Percentiles rank a stretch among this genome's conserved stretches.
Evolutionary conservation across 2,113 vertebrate species (phyloP).

Genomic region (Burhinus bistriatus): DNA sequence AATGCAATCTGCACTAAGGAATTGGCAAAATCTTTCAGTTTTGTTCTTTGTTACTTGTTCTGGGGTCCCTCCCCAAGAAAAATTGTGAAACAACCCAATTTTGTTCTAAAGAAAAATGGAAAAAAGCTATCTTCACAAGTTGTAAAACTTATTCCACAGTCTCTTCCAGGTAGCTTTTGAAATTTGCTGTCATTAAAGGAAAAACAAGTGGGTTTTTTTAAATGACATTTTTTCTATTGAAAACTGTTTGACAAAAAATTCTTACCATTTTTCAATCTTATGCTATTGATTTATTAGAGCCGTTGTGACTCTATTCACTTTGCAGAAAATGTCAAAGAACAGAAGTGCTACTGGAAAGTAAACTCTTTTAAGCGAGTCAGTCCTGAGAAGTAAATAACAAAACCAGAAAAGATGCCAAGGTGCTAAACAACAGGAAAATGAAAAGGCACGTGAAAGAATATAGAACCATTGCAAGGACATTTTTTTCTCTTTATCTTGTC

Average conservation of each 20-base stretch:
- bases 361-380: neutral
- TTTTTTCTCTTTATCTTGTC: neutral
- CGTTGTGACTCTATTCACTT: neutral
- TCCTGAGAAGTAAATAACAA: neutral
- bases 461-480: neutral
- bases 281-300: neutral
- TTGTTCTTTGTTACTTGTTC: neutral
- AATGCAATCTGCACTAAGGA: neutral
- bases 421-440: neutral
- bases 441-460: neutral
- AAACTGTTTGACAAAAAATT: neutral
- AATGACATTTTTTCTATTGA: neutral
- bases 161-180: neutral
- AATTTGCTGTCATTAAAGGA: neutral
- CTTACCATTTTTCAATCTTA: neutral
- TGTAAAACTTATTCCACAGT: neutral
- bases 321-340: neutral
- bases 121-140: neutral
- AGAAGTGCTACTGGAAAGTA: neutral
- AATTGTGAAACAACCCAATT: neutral
- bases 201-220: neutral
- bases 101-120: neutral
- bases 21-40: neutral
- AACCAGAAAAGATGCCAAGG: neutral
- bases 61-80: rapidly evolving